These are phyloP conservation scores for Drosophila longiperda DNA, from an alignment of 2,888 invertebrate species.

Conservation along the genomic window DNA sequence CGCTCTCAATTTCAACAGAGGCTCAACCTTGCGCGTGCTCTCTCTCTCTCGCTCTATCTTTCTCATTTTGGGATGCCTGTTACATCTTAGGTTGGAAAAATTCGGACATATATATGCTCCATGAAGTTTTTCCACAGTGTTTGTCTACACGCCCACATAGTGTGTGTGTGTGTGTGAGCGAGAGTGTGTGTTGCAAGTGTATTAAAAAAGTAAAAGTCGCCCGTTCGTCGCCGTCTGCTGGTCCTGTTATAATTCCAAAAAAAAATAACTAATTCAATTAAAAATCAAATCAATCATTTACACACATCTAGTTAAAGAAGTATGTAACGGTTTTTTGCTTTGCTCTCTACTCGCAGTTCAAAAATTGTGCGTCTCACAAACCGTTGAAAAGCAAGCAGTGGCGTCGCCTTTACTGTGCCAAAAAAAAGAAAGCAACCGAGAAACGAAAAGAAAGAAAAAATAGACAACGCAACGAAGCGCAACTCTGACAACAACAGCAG, in stretches of 20 bases:
- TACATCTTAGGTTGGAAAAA: constrained; percentile 77
- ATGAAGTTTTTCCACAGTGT: constrained; percentile 76
- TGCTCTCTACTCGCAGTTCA: constrained; percentile 18
- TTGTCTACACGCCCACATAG: constrained; percentile 78
- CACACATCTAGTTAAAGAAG: background rate
- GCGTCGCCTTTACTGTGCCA: constrained; percentile 66
- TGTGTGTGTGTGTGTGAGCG: constrained; percentile 30
- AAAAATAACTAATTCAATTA: constrained; percentile 2
- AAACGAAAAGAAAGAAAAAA: constrained; percentile 29
- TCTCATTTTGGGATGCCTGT: constrained; percentile 55
- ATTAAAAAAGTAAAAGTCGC: constrained; percentile 75
- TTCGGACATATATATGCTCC: constrained; percentile 56
- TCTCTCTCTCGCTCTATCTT: constrained; percentile 18
- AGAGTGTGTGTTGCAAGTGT: constrained; percentile 43
- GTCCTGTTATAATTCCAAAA: constrained; percentile 31
- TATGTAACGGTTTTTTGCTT: constrained; percentile 22
- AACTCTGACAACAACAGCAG: constrained; percentile 21
- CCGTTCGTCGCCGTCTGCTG: constrained; percentile 58
- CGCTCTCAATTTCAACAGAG: constrained; percentile 44
- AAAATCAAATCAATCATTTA: constrained; percentile 15
- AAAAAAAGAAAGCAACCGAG: constrained; percentile 56
- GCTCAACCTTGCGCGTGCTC: constrained; percentile 46
- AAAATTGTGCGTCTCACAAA: constrained; percentile 29
- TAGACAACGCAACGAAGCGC: constrained; percentile 38
- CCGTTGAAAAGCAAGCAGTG: constrained; percentile 38